A percentile compares a stretch with the other conserved stretches of the same genome.
Conservation (phyloP, 2,888 invertebrate genomes). For the Yponomeuta evonymella region DNA sequence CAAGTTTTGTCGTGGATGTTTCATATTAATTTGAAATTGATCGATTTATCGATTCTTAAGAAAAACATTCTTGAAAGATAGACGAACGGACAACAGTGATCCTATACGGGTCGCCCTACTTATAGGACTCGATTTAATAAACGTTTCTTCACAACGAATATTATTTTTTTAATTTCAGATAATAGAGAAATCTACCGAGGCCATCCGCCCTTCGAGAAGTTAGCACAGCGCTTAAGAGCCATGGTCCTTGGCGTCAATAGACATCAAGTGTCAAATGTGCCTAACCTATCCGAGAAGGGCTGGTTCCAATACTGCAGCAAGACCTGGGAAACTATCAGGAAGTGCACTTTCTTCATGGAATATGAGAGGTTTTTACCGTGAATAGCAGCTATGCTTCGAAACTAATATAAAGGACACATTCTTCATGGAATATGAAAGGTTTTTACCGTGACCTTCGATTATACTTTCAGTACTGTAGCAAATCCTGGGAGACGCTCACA, state of each 20-base stretch:
- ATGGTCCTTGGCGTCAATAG: conserved; percentile 83
- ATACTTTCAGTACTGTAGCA: no score
- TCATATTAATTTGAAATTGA: no score
- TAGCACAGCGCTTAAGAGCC: conserved; percentile 80
- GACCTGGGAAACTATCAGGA: conserved; percentile 90
- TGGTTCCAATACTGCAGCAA: conserved; percentile 90
- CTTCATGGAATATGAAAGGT: no score
- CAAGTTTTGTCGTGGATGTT: no score
- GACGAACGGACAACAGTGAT: no score
- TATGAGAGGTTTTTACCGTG: conserved; percentile 86
- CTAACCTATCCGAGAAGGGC: conserved; percentile 84
- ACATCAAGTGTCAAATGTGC: conserved; percentile 81
- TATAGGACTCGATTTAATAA: no score
- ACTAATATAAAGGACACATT: not conserved
- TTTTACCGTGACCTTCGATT: no score
- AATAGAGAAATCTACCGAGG: conserved; percentile 72
- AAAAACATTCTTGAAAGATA: no score
- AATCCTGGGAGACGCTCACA: no score
- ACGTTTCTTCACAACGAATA: no score
- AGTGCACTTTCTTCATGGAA: conserved; percentile 88
- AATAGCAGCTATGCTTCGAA: conserved; percentile 20
- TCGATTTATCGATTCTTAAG: no score
- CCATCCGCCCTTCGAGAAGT: conserved; percentile 78
- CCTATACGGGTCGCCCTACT: no score
- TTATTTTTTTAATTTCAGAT: conserved; percentile 41